Conservation (phyloP, 2,113 vertebrate genomes). For the Nycticorax nycticorax region DNA sequence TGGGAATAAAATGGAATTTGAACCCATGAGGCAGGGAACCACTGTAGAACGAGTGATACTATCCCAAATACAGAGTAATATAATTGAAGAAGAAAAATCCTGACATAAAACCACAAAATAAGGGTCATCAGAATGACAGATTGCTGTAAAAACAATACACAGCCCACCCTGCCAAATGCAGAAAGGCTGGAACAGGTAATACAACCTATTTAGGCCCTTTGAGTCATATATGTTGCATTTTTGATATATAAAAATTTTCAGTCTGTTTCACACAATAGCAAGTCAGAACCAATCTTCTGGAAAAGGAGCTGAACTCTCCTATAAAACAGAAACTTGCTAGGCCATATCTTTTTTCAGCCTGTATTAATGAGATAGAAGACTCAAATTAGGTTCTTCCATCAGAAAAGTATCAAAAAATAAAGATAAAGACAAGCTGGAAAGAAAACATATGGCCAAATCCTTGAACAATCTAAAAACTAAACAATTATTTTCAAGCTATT, state of each 20-base stretch:
- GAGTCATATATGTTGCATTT: neutral
- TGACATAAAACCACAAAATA: neutral
- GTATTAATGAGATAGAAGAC: neutral
- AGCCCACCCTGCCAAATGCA: neutral
- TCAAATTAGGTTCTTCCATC: neutral
- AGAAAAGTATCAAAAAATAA: neutral
- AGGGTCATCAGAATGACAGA: neutral
- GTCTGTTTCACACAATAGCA: neutral
- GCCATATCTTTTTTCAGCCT: neutral
- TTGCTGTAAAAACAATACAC: neutral
- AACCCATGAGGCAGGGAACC: neutral
- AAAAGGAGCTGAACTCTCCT: neutral
- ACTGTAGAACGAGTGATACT: neutral
- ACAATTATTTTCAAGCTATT: neutral
- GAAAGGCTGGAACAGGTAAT: neutral
- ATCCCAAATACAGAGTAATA: neutral
- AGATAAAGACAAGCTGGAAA: neutral
- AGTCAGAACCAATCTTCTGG: neutral
- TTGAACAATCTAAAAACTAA: neutral
- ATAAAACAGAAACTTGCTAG: neutral
- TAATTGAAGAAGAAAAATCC: neutral
- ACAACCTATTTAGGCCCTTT: neutral
- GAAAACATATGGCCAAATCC: neutral
- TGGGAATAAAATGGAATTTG: neutral
- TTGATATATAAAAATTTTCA: neutral